phyloP scores from a whole-genome alignment of 2,888 invertebrate species.

The Empis livida region DNA sequence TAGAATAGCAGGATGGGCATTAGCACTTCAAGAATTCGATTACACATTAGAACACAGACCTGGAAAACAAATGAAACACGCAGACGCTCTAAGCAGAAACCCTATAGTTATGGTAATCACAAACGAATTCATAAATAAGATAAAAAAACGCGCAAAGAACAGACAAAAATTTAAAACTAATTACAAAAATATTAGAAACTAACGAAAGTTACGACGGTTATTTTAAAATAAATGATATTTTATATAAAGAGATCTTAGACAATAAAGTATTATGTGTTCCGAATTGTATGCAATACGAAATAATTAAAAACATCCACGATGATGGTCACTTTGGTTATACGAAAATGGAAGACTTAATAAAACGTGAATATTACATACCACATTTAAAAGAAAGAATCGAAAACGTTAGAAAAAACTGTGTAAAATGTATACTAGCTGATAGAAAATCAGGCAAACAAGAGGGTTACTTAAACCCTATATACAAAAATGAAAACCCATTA shows the following conservation, averaged over 20 bases:
- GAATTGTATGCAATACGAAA: background rate
- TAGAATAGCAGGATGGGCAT: conserved; percentile 3
- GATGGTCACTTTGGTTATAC: background rate
- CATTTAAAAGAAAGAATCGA: background rate
- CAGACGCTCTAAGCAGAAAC: conserved; percentile 12
- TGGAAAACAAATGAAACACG: conserved; percentile 11
- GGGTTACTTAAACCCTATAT: conserved; percentile 21
- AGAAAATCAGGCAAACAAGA: conserved; percentile 22
- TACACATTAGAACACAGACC: conserved; percentile 12
- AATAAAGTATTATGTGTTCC: conserved; percentile 7
- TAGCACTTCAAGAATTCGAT: conserved; percentile 4
- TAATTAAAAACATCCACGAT: background rate
- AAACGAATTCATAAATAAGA: background rate
- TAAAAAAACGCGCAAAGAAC: background rate
- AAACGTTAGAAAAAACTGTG: conserved; percentile 4
- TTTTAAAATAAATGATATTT: background rate
- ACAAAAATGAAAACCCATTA: conserved; percentile 21
- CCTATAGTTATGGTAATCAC: conserved; percentile 1
- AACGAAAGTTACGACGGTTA: background rate
- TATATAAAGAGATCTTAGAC: background rate
- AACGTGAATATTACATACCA: background rate
- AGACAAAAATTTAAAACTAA: background rate
- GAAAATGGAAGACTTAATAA: background rate
- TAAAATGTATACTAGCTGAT: conserved; percentile 11
- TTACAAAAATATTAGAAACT: background rate